A percentile compares a stretch with the other conserved stretches of the same genome.
Evolutionary conservation across 2,888 invertebrate genomes (phyloP).

Genomic region (Lithophane leautieri): DNA sequence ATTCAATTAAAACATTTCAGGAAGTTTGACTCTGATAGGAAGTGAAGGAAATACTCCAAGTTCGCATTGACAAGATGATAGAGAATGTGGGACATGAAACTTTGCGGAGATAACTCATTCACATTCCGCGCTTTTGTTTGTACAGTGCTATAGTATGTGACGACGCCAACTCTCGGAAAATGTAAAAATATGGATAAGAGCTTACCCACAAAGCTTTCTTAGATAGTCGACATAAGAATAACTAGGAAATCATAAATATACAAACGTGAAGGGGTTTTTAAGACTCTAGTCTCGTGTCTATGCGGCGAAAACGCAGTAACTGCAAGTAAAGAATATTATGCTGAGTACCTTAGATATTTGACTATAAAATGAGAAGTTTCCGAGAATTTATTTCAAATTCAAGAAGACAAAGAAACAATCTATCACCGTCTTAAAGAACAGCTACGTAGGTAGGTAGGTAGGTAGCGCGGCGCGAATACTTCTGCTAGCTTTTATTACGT

Average conservation of each 20-base stretch:
- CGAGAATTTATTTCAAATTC: conserved; percentile 69
- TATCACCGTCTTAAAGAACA: conserved; percentile 71
- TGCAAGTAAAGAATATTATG: conserved; percentile 27
- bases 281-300: conserved; percentile 18
- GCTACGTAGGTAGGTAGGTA: conserved; percentile 67
- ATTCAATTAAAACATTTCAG: conserved; percentile 70
- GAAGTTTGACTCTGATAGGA: conserved; percentile 63
- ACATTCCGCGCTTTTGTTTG: conserved; percentile 69
- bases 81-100: conserved; percentile 66
- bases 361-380: conserved; percentile 53
- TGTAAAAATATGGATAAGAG: conserved; percentile 53
- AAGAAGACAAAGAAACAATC: conserved; percentile 71
- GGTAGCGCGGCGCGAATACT: conserved; percentile 70
- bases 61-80: conserved; percentile 67
- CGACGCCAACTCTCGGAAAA: conserved; percentile 54
- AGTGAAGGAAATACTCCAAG: conserved; percentile 71
- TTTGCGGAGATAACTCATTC: conserved; percentile 70
- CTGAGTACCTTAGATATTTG: conserved; percentile 22
- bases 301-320: conserved; percentile 33
- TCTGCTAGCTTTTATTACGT: conserved; percentile 79
- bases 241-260: conserved; percentile 37
- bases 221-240: conserved; percentile 37
- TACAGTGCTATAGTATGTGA: conserved; percentile 60
- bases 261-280: conserved; percentile 28
- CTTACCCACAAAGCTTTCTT: conserved; percentile 47